These are phyloP conservation scores for Penaeus chinensis DNA, from an alignment of 1,140 invertebrate genomes.

Conservation along the genomic window DNA sequence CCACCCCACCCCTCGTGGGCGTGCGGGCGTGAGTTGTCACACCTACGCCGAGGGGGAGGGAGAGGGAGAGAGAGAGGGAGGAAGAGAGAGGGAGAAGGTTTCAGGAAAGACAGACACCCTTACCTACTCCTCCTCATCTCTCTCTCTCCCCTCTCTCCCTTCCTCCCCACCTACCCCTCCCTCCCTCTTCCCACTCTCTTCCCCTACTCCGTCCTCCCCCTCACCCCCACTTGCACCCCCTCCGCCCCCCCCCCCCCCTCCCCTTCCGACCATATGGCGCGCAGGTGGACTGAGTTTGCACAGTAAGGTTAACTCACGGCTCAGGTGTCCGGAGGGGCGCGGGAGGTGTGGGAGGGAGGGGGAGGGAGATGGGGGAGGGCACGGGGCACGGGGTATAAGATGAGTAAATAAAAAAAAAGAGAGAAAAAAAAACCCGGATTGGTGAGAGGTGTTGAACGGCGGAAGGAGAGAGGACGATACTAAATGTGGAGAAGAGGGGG, in stretches of 20 bases:
- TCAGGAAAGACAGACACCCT: no score
- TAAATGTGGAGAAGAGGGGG: background rate
- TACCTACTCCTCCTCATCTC: background rate
- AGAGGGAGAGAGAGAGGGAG: no score
- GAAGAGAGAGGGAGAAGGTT: no score
- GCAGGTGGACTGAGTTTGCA: background rate
- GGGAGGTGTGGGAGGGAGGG: background rate
- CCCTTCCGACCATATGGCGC: background rate
- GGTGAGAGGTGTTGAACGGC: no score
- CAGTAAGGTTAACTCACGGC: slow-evolving; percentile 6
- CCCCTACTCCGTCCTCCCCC: background rate
- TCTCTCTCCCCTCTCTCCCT: background rate
- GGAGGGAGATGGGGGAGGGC: background rate
- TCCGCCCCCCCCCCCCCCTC: background rate
- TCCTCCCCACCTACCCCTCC: background rate
- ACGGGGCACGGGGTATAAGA: background rate
- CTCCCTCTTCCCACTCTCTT: background rate
- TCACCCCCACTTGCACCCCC: background rate
- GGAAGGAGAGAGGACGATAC: no score
- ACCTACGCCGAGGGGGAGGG: no score
- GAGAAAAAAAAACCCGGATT: background rate
- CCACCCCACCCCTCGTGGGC: background rate
- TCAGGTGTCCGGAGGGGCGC: background rate
- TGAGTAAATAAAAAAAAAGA: background rate
- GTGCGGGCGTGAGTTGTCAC: background rate